Percentiles rank a stretch among this genome's conserved stretches.
Evolutionary conservation across 2,888 invertebrate genomes (phyloP).

Genomic region (Trissolcus brochymenae): DNA sequence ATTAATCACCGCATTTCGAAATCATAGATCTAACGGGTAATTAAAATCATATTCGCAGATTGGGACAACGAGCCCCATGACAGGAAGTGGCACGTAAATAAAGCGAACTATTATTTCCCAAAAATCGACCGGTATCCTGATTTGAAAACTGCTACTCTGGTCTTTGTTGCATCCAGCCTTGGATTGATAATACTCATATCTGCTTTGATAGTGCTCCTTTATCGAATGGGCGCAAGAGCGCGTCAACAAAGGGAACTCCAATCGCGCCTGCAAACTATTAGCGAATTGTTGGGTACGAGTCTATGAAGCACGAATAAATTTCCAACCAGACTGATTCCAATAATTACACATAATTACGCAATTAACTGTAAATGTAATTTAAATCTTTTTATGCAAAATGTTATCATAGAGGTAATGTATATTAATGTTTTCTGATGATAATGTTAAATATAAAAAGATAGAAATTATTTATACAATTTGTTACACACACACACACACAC

Average conservation of each 20-base stretch:
- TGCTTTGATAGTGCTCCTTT: constrained; percentile 81
- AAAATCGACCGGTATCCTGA: constrained; percentile 83
- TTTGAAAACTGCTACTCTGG: constrained; percentile 81
- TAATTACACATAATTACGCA: background rate
- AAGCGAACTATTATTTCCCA: constrained; percentile 85
- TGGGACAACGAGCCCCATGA: constrained; percentile 79
- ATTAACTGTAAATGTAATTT: background rate
- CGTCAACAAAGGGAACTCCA: constrained; percentile 82
- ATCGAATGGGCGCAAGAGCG: constrained; percentile 81
- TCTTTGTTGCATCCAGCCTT: constrained; percentile 81
- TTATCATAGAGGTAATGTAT: too few relatives aligned
- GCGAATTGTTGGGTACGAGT: constrained; percentile 80
- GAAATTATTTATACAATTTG: too few relatives aligned
- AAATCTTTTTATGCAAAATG: too few relatives aligned
- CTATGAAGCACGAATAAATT: constrained; percentile 17
- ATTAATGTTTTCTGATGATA: too few relatives aligned
- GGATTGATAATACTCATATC: constrained; percentile 81
- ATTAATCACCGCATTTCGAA: constrained; percentile 29
- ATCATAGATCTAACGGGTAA: constrained; percentile 23
- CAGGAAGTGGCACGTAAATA: constrained; percentile 81
- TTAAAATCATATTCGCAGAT: constrained; percentile 72
- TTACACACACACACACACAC: too few relatives aligned
- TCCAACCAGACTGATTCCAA: background rate
- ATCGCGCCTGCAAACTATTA: constrained; percentile 82
- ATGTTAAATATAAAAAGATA: too few relatives aligned